phyloP scores from a whole-genome alignment of 2,113 vertebrate species.

The Actenoides hombroni region DNA sequence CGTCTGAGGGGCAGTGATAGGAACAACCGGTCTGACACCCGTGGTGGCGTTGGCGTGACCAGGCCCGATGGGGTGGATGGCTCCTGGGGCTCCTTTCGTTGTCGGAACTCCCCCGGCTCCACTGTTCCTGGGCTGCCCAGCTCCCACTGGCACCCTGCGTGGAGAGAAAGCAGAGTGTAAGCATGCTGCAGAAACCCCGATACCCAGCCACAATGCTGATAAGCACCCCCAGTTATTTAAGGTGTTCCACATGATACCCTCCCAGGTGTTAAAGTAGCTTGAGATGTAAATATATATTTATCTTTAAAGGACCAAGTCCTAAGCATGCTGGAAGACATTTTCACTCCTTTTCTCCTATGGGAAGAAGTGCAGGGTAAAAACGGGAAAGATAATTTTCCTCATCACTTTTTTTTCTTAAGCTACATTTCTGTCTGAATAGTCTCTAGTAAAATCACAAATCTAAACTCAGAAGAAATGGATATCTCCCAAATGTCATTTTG shows the following conservation, averaged over 20 bases:
- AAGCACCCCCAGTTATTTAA: neutral
- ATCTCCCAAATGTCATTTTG: neutral
- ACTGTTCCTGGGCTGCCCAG: constrained; percentile 75
- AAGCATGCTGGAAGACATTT: neutral
- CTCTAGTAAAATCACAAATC: constrained; percentile 5
- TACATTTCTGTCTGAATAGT: neutral
- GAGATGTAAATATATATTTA: neutral
- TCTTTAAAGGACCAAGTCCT: neutral
- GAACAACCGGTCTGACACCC: constrained; percentile 74
- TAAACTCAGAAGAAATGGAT: neutral
- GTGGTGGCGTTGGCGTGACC: constrained; percentile 70
- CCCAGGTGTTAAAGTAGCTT: neutral
- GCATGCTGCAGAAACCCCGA: neutral
- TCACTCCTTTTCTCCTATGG: neutral
- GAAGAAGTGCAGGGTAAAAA: neutral
- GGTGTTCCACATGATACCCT: neutral
- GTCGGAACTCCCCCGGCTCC: constrained; percentile 64
- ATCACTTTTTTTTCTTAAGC: neutral
- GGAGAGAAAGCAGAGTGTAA: neutral
- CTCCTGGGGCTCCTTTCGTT: constrained; percentile 74
- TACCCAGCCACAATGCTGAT: neutral
- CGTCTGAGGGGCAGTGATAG: constrained; percentile 72
- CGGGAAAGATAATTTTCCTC: neutral
- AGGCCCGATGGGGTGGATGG: constrained; percentile 75
- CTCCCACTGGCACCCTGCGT: constrained; percentile 85